Conservation (phyloP, 2,113 vertebrate genomes). For the Pangasianodon gigas region DNA sequence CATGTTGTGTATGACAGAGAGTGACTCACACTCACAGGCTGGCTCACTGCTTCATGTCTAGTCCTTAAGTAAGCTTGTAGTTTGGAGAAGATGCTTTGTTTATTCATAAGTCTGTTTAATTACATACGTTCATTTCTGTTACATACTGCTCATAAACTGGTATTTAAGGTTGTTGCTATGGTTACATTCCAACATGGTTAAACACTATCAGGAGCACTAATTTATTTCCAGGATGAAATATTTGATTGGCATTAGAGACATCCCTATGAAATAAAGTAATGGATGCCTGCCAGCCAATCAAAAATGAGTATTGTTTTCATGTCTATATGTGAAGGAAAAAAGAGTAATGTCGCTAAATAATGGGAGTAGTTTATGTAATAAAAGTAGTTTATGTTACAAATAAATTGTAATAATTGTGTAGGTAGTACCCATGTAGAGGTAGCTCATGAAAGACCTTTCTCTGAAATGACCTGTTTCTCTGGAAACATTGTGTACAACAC, state of each 20-base stretch:
- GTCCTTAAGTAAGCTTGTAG: neutral
- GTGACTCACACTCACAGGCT: neutral
- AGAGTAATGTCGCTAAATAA: neutral
- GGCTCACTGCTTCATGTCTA: neutral
- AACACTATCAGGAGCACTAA: neutral
- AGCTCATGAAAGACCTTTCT: neutral
- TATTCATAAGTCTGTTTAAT: neutral
- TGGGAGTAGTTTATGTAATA: neutral
- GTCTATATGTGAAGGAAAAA: neutral
- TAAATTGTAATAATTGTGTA: neutral
- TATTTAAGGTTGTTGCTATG: neutral
- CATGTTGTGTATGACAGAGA: constrained; percentile 13
- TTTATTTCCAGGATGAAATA: neutral
- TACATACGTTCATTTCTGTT: neutral
- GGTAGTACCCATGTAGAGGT: neutral
- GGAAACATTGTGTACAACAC: neutral
- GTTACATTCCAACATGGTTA: neutral
- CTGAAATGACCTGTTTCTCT: neutral
- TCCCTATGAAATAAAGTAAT: neutral
- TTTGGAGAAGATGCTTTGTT: neutral
- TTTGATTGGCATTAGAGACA: neutral
- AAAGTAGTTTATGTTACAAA: no score
- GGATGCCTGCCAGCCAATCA: neutral
- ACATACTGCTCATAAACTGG: neutral
- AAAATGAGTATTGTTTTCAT: neutral